Evolutionary conservation across 2,888 invertebrate species (phyloP), one percentile per base, ranked within the genome.

Genomic region (Oxystoma pomonae): DNA sequence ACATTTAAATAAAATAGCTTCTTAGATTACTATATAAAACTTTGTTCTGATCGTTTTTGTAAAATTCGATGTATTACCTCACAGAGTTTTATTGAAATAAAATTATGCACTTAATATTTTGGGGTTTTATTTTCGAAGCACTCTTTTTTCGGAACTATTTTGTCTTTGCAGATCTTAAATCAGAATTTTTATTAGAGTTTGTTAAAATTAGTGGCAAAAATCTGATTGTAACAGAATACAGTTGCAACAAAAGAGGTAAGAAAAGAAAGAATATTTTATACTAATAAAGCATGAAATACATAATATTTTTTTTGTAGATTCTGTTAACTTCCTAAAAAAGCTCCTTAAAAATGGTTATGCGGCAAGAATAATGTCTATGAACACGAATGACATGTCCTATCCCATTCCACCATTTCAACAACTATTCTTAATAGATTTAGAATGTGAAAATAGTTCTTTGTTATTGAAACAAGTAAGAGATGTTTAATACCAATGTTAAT

Each of bases 391-490:
- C 7, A 58, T 72, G 19, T 57, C 67, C 1, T 66, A 68, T 61
- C 64, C 67, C 17, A 52, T 65, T 51, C 71, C 71, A 18, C 61
- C 70, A 35, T 67, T 82, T 55, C 77, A 81, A 56, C 66, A 78
- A 0, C 53, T 83, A 0, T 73, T 82, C 7, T 16, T 83, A 1
- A 75, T 78, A 2, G 83, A 84, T 63, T 66, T 83, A 2, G 66
- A 76, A 0, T 84, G 84, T 65, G 68, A 72, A 1, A 76, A 71
- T 1, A 71, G 75, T 2, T 66, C 73, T 0, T 59, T 65, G 1
- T 75, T 82, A 66, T 64, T 84, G 59, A 35, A 72, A 7, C 72
- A 74, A 70, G 83, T 83, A 65, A 64, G 62, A n/a, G n/a, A n/a
- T n/a, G n/a, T n/a, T n/a, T n/a, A n/a, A n/a, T n/a, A n/a, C n/a